A percentile compares a stretch with the other conserved stretches of the same genome.
phyloP scores from a whole-genome alignment of 2,888 invertebrate genomes.

The Rhingia campestris region DNA sequence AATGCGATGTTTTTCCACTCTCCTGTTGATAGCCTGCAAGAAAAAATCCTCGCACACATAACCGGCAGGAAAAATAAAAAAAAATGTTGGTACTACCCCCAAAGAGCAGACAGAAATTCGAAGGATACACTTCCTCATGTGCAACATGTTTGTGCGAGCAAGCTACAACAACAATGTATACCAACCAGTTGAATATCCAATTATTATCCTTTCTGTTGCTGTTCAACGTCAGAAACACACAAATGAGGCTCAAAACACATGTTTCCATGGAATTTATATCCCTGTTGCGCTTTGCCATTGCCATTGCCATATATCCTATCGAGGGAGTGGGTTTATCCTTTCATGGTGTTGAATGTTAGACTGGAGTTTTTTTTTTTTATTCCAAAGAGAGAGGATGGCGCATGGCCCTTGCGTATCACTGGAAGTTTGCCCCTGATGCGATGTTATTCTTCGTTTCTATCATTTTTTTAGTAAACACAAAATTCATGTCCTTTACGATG shows the following conservation, averaged over 20 bases:
- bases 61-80: constrained; percentile 4
- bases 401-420: constrained; percentile 33
- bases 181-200: constrained; percentile 74
- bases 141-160: constrained; percentile 58
- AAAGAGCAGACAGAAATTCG: constrained; percentile 27
- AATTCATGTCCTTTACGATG: constrained; percentile 26
- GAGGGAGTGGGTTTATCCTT: background rate
- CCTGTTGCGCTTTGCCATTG: constrained; percentile 68
- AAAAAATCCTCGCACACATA: constrained; percentile 6
- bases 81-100: constrained; percentile 29
- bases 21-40: constrained; percentile 59
- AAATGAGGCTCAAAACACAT: constrained; percentile 62
- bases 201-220: constrained; percentile 47
- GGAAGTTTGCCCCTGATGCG: constrained; percentile 53
- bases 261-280: constrained; percentile 69
- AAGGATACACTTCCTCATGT: constrained; percentile 49
- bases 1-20: constrained; percentile 67
- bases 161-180: constrained; percentile 38
- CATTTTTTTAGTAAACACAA: constrained; percentile 46
- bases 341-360: constrained; percentile 17
- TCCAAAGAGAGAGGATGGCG: constrained; percentile 44
- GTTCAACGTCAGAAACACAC: constrained; percentile 52
- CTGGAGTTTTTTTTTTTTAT: background rate
- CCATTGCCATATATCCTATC: background rate
- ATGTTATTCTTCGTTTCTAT: constrained; percentile 52